Evolutionary conservation across 1,140 invertebrate species (phyloP), one percentile per base, ranked within the genome.

Genomic region (Eumaeus atala): DNA sequence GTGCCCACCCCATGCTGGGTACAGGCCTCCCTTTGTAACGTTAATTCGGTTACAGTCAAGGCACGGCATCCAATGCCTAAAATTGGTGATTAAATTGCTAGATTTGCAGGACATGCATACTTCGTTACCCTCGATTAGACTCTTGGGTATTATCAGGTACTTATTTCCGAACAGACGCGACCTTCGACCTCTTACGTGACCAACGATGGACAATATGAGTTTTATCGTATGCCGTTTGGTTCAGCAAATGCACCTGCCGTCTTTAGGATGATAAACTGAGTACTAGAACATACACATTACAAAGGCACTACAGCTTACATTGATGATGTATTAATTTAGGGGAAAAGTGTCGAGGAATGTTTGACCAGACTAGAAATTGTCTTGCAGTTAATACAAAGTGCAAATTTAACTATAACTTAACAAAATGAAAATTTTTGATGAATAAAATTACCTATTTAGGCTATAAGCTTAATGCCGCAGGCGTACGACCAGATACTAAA

Each of bases 41-140:
- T 63, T 10, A 68, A 68, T 51, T 51, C 34, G 10, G 36, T 50
- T 5, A 69, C 66, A 0, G n/a, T 63, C 3, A 69, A 63, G 38
- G 58, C 65, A 8, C 16, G 55, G 2, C 65, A 61, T 14, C 63
- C 59, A 3, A 50, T 61, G 44, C 62, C 65, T 1, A 17, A 51
- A 3, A 67, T 67, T n/a, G 64, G 61, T 9, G 66, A 67, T 47
- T 51, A 67, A 35, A 42, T 67, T 1, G 51, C 54, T 2, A n/a
- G 42, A 9, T 48, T 67, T 8, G 37, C 57, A 7, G 59, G 65
- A 21, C 44, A 64, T 18, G 16, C 56, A 10, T 62, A 34, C 9
- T 61, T 61, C 38, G 51, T 53, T 11, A 56, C 58, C 0, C 44
- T 67, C 1, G 61, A 67, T 37, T 40, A 63, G 9, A 34, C 49